Evolutionary conservation across 2,113 vertebrate species (phyloP).

Genomic region (Pholis gunnellus): DNA sequence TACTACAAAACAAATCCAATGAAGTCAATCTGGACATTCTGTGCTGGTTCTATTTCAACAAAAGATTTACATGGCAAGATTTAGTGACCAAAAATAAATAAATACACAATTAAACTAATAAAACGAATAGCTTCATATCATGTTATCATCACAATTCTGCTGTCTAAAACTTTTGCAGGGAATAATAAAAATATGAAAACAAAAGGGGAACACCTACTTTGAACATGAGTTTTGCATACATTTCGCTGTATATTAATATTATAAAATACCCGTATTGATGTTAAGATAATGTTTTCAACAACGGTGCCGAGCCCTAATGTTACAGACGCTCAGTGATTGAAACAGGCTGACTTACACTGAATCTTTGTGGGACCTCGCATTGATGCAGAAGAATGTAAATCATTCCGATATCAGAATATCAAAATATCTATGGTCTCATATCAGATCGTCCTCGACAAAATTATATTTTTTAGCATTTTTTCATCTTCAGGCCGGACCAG

Average conservation of each 20-base stretch:
- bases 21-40: not conserved
- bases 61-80: not conserved
- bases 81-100: not conserved
- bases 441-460: not conserved
- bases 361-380: not conserved
- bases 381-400: not conserved
- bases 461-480: slow-evolving; percentile 3
- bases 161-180: not conserved
- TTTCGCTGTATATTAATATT: not conserved
- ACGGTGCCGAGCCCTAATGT: not conserved
- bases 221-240: not conserved
- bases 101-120: not conserved
- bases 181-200: not conserved
- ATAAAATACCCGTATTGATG: not conserved
- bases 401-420: not conserved
- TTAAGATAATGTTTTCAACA: not conserved
- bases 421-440: slow-evolving; percentile 11
- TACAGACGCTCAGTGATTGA: not conserved
- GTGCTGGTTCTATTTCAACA: not conserved
- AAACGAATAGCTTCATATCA: not conserved
- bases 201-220: not conserved
- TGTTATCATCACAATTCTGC: not conserved
- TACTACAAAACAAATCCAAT: too few relatives aligned
- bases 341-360: not conserved
- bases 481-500: slow-evolving; percentile 1